Evolutionary conservation across 2,888 invertebrate genomes (phyloP), one percentile per base, ranked within the genome.

Genomic region (Drosophila diplacantha): DNA sequence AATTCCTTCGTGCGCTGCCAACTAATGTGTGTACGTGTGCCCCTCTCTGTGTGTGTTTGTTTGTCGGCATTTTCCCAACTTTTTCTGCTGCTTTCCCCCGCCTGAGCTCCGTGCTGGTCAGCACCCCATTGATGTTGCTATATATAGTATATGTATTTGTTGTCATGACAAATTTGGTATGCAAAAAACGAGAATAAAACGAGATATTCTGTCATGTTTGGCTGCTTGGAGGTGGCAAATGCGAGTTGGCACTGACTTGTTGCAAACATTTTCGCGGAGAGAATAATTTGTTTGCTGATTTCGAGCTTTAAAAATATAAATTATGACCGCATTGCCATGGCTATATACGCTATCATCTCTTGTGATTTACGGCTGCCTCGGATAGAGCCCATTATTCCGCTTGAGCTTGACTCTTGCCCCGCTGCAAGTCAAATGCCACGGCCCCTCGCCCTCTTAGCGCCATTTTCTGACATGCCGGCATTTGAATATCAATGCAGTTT

Each of bases 401-500:
- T n/a, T 32, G 38, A 46, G 41, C 59, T 46, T 37, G 38, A 59
- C 55, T 59, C 46, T 59, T 56, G 29, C 39, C 37, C 31, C n/a
- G 26, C 37, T 29, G 8, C 46, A 47, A 41, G 44, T 32, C 32
- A 46, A 59, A 38, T 46, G 59, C 47, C 52, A 29, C 31, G 47
- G 51, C 39, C 49, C 31, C 38, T 43, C 20, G 22, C 32, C 22
- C 26, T 39, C 32, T 49, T 51, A 22, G 37, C 72, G 41, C 41
- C 41, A 41, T 41, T 41, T 26, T 73, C 71, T 80, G 83, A 82
- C 84, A 81, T 82, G 84, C 69, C 74, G 75, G 73, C 78, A 74
- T 72, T 71, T 74, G 66, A 67, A 76, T 73, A 61, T 56, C 53
- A 69, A 70, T 74, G 81, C 75, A 79, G 59, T 72, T 77, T 41